Evolutionary conservation across 2,113 vertebrate species (phyloP).

Genomic region (Thunnus maccoyii): DNA sequence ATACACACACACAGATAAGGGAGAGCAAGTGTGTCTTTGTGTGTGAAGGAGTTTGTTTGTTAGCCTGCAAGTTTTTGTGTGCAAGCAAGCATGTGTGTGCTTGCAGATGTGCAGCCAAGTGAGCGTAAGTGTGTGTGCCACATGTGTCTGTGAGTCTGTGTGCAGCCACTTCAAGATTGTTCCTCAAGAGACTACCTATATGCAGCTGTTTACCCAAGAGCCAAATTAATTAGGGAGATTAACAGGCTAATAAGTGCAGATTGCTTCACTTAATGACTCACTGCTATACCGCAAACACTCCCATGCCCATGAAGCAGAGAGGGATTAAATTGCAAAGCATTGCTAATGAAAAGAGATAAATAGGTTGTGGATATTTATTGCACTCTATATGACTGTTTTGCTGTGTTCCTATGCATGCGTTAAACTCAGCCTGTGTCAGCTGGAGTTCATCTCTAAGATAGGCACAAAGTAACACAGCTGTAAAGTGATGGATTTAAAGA

Average conservation of each 20-base stretch:
- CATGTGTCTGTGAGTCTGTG: not conserved
- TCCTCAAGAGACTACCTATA: constrained; percentile 13
- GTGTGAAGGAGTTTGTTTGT: not conserved
- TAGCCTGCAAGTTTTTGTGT: not conserved
- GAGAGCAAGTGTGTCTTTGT: not conserved
- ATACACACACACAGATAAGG: too few species aligned
- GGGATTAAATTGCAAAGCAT: constrained; percentile 18
- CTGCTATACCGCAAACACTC: constrained; percentile 36
- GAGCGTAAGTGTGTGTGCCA: not conserved
- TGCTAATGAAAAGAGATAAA: constrained; percentile 47
- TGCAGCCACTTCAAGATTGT: constrained; percentile 13
- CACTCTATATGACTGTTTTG: not conserved
- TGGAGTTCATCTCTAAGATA: not conserved
- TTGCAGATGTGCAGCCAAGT: constrained; percentile 4
- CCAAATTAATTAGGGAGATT: constrained; percentile 71
- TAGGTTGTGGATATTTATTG: not conserved
- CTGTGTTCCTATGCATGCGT: not conserved
- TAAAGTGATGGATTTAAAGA: constrained; percentile 7
- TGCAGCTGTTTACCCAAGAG: constrained; percentile 58
- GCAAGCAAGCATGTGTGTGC: not conserved
- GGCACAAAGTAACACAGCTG: not conserved
- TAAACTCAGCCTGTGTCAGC: not conserved
- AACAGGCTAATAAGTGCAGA: constrained; percentile 61
- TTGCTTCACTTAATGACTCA: constrained; percentile 59
- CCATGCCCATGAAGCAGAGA: constrained; percentile 31